A percentile compares a stretch with the other conserved stretches of the same genome.
phyloP scores from a whole-genome alignment of 2,113 vertebrate species.

The Gavia stellata region DNA sequence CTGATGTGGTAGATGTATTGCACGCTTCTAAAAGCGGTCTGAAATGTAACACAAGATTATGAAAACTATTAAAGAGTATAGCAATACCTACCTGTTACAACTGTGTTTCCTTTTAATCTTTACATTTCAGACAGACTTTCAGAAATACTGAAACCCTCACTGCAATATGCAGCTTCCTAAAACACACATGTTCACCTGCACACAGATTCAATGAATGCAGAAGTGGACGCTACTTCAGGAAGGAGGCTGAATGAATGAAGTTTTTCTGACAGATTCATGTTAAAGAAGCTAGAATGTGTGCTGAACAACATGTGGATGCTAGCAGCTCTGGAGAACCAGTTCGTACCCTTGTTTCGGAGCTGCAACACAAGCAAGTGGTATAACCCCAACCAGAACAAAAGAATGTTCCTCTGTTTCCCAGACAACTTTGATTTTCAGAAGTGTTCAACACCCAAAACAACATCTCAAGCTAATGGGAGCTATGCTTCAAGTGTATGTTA shows the following conservation, averaged over 20 bases:
- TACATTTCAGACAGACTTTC: neutral
- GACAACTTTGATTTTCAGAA: neutral
- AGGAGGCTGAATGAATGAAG: neutral
- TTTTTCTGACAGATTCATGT: neutral
- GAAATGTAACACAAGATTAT: neutral
- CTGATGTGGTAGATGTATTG: neutral
- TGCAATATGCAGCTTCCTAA: neutral
- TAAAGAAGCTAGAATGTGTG: neutral
- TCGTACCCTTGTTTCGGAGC: neutral
- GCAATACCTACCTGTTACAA: neutral
- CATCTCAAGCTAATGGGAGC: neutral
- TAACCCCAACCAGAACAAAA: neutral
- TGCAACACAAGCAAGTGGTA: neutral
- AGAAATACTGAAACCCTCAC: neutral
- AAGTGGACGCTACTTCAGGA: neutral
- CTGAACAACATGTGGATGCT: neutral
- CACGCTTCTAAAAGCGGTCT: neutral
- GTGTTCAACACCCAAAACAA: neutral
- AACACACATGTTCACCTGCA: neutral
- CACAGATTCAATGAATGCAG: neutral
- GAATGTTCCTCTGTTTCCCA: neutral
- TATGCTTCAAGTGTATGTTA: neutral
- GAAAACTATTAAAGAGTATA: neutral
- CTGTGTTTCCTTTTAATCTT: neutral
- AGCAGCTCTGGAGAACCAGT: neutral